Evolutionary conservation across 64 coral and sea anemone genomes (phyloP).

Genomic region (Stichodactyla mertensii): DNA sequence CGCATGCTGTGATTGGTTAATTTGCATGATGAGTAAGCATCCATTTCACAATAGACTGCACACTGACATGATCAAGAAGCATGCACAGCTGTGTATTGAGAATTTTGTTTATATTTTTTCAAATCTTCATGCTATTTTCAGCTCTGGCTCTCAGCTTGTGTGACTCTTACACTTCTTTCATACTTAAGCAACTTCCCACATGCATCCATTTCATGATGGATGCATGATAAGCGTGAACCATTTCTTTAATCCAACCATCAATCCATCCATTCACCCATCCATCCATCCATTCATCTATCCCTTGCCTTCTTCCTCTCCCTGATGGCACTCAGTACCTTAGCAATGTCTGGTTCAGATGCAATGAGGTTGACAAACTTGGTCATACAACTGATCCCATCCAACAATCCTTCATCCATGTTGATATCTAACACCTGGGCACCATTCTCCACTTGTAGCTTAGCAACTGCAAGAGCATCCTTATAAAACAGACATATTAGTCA

Average conservation of each 20-base stretch:
- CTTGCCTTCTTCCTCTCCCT: not conserved
- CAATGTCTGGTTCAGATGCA: slow-evolving; percentile 88
- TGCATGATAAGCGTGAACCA: too few relatives aligned
- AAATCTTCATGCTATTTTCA: too few relatives aligned
- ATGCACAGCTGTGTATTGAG: too few relatives aligned
- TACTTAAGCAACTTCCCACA: too few relatives aligned
- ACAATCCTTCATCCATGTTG: slow-evolving; percentile 97
- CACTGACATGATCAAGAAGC: too few relatives aligned
- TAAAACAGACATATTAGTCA: not conserved
- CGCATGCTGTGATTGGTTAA: too few relatives aligned
- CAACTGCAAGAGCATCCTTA: slow-evolving; percentile 82
- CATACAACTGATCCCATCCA: slow-evolving; percentile 73
- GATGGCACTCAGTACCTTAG: slow-evolving; percentile 40
- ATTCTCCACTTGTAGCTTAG: slow-evolving; percentile 90
- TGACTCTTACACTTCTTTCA: too few relatives aligned
- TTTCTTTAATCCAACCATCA: not conserved
- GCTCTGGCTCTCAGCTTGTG: too few relatives aligned
- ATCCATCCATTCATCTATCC: not conserved
- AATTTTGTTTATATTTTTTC: too few relatives aligned
- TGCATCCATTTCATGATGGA: too few relatives aligned
- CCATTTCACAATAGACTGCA: too few relatives aligned
- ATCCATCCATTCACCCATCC: not conserved
- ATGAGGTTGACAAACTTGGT: slow-evolving; percentile 89
- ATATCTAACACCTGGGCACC: slow-evolving; percentile 91
- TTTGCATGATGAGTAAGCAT: too few relatives aligned